Evolutionary conservation across 1,140 invertebrate genomes (phyloP).

Genomic region (Bombus superbus): DNA sequence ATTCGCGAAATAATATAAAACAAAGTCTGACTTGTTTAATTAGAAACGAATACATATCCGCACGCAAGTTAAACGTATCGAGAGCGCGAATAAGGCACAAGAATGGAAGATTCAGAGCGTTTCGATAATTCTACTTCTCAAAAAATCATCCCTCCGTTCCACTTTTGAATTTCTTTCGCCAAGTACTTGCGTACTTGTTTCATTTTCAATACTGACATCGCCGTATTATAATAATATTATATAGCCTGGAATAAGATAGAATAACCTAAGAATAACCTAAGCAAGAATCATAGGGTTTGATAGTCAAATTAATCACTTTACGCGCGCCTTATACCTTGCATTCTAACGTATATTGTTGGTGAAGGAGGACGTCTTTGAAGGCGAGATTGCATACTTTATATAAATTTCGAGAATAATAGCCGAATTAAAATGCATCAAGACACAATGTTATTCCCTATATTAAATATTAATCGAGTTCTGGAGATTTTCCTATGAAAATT

Average conservation of each 20-base stretch:
- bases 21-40: no score
- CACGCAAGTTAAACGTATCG: neutral
- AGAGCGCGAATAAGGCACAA: neutral
- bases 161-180: neutral
- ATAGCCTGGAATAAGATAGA: neutral
- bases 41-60: neutral
- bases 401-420: neutral
- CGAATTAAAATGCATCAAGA: neutral
- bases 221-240: no score
- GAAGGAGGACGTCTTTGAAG: constrained; percentile 1
- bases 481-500: neutral
- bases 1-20: neutral
- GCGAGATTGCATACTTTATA: neutral
- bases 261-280: neutral
- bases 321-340: neutral
- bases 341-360: neutral
- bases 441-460: neutral
- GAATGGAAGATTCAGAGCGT: neutral
- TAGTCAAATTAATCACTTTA: neutral
- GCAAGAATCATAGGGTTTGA: neutral
- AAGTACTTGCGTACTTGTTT: neutral
- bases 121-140: neutral
- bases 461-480: neutral
- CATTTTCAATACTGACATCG: constrained; percentile 7
- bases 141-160: neutral